phyloP scores from a whole-genome alignment of 2,888 invertebrate genomes.

The Xylota segnis region DNA sequence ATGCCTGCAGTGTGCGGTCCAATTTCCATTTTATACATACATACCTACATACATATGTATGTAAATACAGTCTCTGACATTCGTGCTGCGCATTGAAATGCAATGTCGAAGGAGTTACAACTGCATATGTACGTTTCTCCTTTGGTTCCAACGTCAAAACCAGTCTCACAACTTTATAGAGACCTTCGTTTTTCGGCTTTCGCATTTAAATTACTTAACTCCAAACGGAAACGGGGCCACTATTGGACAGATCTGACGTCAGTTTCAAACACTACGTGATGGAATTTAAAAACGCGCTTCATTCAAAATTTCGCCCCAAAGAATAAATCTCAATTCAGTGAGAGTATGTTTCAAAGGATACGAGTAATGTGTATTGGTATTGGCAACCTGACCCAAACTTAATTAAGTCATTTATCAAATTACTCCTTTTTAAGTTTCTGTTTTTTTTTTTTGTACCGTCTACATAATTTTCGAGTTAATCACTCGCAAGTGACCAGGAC shows the following conservation, averaged over 20 bases:
- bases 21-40: slow-evolving; percentile 43
- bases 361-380: background rate
- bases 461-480: slow-evolving; percentile 6
- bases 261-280: background rate
- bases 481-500: slow-evolving; percentile 2
- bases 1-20: slow-evolving; percentile 9
- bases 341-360: background rate
- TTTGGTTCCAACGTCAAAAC: slow-evolving; percentile 7
- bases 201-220: slow-evolving; percentile 37
- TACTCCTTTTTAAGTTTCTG: background rate
- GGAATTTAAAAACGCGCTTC: slow-evolving; percentile 1
- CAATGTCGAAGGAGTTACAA: slow-evolving; percentile 23
- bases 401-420: background rate
- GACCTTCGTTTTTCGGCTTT: slow-evolving; percentile 41
- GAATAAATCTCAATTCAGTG: background rate
- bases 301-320: background rate
- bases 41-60: no score
- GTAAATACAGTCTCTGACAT: slow-evolving; percentile 4
- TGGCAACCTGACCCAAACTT: background rate
- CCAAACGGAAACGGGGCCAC: slow-evolving; percentile 3
- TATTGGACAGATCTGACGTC: background rate
- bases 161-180: slow-evolving; percentile 22
- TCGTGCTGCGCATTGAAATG: slow-evolving; percentile 41
- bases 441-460: background rate
- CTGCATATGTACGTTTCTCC: no score